A percentile compares a stretch with the other conserved stretches of the same genome.
Evolutionary conservation across 2,113 vertebrate genomes (phyloP).

Genomic region (Brevimyrus niger): DNA sequence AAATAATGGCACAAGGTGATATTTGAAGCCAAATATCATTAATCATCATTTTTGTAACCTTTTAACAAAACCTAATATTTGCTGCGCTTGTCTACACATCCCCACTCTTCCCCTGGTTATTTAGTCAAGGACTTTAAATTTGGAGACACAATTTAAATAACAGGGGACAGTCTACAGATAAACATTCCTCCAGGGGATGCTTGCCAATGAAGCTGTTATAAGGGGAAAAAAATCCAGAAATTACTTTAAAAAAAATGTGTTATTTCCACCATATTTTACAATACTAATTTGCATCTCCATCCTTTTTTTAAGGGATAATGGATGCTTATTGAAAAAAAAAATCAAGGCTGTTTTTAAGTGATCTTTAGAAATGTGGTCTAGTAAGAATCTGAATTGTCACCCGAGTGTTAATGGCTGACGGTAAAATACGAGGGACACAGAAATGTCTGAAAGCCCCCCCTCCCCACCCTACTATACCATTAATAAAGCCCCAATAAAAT

Average conservation of each 20-base stretch:
- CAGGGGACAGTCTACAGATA: constrained; percentile 28
- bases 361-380: constrained; percentile 22
- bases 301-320: background rate
- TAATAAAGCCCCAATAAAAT: background rate
- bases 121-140: constrained; percentile 48
- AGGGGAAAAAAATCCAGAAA: background rate
- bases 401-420: background rate
- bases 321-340: background rate
- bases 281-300: background rate
- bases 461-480: background rate
- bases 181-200: constrained; percentile 41
- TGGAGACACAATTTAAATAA: constrained; percentile 42
- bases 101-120: constrained; percentile 19
- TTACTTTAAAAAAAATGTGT: background rate
- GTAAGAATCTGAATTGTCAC: constrained; percentile 11
- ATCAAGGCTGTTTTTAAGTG: constrained; percentile 23
- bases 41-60: constrained; percentile 48
- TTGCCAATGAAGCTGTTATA: constrained; percentile 24
- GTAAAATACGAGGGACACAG: background rate
- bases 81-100: constrained; percentile 34
- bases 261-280: background rate
- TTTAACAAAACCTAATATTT: constrained; percentile 42
- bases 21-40: constrained; percentile 68
- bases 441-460: background rate
- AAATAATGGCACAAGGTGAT: constrained; percentile 71